Evolutionary conservation across 2,888 invertebrate species (phyloP).

Genomic region (Pyrgus malvae): DNA sequence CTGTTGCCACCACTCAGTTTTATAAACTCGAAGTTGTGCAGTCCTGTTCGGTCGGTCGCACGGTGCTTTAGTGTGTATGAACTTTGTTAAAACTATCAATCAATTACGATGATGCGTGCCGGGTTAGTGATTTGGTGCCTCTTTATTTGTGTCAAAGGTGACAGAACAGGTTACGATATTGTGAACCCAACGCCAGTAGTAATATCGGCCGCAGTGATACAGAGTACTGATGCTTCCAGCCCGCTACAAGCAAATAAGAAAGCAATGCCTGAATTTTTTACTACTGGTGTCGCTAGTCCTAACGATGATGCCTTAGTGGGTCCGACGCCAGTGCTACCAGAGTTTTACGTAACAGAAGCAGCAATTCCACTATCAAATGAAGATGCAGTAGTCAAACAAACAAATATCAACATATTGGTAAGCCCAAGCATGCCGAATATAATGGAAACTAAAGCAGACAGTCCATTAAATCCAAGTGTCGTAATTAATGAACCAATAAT

Average conservation of each 20-base stretch:
- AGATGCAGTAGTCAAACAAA: not conserved
- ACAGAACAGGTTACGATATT: not conserved
- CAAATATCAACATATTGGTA: not conserved
- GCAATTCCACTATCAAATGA: not conserved
- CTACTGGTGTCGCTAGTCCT: not conserved
- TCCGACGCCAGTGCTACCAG: not conserved
- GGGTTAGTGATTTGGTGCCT: slow-evolving; percentile 1
- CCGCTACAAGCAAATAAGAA: slow-evolving; percentile 9
- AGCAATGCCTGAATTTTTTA: not conserved
- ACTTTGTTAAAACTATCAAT: not conserved
- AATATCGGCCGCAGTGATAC: not conserved
- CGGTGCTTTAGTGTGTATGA: slow-evolving; percentile 38
- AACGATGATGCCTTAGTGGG: not conserved
- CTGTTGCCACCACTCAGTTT: slow-evolving; percentile 1
- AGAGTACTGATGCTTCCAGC: not conserved
- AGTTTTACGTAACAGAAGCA: not conserved
- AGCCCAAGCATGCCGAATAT: not conserved
- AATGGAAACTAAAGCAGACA: not conserved
- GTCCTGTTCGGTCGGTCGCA: slow-evolving; percentile 40
- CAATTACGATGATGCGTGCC: not conserved
- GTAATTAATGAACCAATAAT: no score
- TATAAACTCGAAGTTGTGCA: slow-evolving; percentile 37
- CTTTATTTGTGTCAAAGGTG: slow-evolving; percentile 3
- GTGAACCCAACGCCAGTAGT: slow-evolving; percentile 6
- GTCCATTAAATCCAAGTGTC: no score